Percentiles rank a stretch among this genome's conserved stretches.
phyloP scores from a whole-genome alignment of 2,888 invertebrate species.

The Ormyrus labotus region DNA sequence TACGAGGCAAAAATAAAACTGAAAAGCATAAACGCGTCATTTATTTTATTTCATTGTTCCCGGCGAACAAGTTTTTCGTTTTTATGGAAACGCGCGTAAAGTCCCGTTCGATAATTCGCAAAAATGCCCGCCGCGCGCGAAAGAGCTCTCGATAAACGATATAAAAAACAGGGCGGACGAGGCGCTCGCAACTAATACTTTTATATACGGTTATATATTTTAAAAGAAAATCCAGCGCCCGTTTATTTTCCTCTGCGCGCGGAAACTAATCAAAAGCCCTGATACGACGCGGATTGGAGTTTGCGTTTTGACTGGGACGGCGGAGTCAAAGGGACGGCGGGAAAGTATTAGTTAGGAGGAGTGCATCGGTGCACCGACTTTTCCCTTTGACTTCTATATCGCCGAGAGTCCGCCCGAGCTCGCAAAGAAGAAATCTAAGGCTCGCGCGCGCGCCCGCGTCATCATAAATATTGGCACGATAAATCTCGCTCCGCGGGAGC shows the following conservation, averaged over 20 bases:
- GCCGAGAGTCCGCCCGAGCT: background rate
- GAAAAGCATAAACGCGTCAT: too few relatives aligned
- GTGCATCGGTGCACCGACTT: background rate
- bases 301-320: slow-evolving; percentile 6
- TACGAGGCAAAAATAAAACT: too few relatives aligned
- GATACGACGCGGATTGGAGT: background rate
- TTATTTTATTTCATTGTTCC: too few relatives aligned
- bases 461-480: slow-evolving; percentile 54
- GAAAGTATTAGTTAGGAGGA: slow-evolving; percentile 17
- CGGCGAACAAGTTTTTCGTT: background rate
- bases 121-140: too few relatives aligned
- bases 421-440: slow-evolving; percentile 47
- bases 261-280: slow-evolving; percentile 29
- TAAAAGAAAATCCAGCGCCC: too few relatives aligned
- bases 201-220: too few relatives aligned
- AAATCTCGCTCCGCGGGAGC: slow-evolving; percentile 29
- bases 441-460: slow-evolving; percentile 24
- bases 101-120: too few relatives aligned
- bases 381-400: background rate
- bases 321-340: slow-evolving; percentile 15
- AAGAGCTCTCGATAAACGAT: too few relatives aligned
- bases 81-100: too few relatives aligned
- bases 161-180: background rate
- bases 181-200: background rate
- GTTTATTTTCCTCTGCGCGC: background rate